Conservation (phyloP, 2,888 invertebrate species). For the Phorcus lineatus region DNA sequence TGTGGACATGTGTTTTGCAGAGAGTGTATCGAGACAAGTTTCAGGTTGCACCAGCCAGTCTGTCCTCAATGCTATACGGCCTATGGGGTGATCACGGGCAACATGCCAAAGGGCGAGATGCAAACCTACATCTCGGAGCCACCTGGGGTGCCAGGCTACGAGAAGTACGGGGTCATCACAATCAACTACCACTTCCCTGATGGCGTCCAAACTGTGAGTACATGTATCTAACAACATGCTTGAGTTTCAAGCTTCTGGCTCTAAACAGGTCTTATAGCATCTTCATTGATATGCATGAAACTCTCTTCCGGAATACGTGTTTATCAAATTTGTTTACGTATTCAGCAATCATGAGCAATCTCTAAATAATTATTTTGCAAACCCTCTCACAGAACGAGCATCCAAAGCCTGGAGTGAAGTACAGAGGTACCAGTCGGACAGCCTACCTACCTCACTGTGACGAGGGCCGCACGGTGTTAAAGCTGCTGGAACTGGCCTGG, state of each 20-base stretch:
- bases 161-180: constrained; percentile 44
- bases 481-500: constrained; percentile 48
- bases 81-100: constrained; percentile 61
- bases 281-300: too few relatives aligned
- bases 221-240: not conserved
- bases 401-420: constrained; percentile 51
- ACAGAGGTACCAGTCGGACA: constrained; percentile 40
- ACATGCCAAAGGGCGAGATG: constrained; percentile 67
- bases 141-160: constrained; percentile 40
- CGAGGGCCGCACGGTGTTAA: constrained; percentile 44
- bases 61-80: constrained; percentile 64
- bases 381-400: constrained; percentile 34
- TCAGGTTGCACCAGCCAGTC: constrained; percentile 49
- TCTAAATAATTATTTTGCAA: too few relatives aligned
- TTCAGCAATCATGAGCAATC: too few relatives aligned
- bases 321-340: too few relatives aligned
- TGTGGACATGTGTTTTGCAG: constrained; percentile 65
- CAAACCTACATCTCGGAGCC: not conserved
- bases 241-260: not conserved
- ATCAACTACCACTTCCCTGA: constrained; percentile 69
- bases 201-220: constrained; percentile 59
- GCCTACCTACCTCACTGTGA: constrained; percentile 55
- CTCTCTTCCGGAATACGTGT: too few relatives aligned
- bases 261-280: too few relatives aligned
- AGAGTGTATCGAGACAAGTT: constrained; percentile 58